Conservation (phyloP, 2,888 invertebrate genomes). For the Phortica magna region DNA sequence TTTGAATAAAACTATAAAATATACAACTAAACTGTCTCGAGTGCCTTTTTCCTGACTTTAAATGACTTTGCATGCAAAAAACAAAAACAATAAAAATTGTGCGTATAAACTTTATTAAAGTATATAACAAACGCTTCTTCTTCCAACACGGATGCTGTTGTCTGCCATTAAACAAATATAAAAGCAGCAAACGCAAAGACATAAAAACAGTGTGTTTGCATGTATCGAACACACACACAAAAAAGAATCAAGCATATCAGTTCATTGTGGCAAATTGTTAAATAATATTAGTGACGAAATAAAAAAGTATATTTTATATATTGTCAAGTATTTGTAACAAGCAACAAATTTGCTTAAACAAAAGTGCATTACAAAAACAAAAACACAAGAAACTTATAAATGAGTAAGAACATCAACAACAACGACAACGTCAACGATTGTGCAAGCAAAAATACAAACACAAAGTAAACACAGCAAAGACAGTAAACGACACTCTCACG, state of each 20-base stretch:
- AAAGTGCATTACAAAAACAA: background rate
- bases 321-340: background rate
- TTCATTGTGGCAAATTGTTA: background rate
- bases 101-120: too few relatives aligned
- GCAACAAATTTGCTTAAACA: background rate
- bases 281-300: background rate
- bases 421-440: background rate
- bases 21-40: background rate
- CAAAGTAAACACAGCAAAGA: background rate
- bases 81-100: background rate
- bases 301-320: background rate
- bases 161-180: constrained; percentile 1
- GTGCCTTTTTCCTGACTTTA: background rate
- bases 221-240: background rate
- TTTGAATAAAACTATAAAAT: constrained; percentile 4
- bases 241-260: background rate
- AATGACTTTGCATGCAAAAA: background rate
- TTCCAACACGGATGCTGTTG: background rate
- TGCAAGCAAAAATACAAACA: background rate
- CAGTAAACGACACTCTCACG: background rate
- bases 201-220: background rate
- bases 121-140: too few relatives aligned
- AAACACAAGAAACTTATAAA: background rate
- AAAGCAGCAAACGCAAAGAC: background rate
- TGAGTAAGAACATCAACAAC: background rate